These are phyloP conservation scores for Lycodopsis pacificus DNA, from an alignment of 2,797 vertebrate species.

Conservation along the genomic window DNA sequence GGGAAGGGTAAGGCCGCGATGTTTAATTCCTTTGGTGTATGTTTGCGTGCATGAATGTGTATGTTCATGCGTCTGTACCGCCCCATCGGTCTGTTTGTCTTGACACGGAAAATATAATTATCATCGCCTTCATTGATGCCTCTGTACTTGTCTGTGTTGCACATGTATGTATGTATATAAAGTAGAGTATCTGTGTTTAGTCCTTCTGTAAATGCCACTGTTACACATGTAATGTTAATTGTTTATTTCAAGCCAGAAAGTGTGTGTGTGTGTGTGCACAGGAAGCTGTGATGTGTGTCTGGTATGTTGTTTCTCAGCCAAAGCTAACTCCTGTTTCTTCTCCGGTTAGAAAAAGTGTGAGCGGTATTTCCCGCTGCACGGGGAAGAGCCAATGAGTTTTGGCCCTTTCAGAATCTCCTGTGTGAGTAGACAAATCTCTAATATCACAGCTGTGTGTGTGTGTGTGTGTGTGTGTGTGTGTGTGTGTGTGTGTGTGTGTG, in stretches of 20 bases:
- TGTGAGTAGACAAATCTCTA: constrained; percentile 86
- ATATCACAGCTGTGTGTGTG: constrained; percentile 36
- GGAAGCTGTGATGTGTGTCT: constrained; percentile 56
- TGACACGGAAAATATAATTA: not conserved
- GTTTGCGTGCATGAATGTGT: not conserved
- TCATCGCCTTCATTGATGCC: not conserved
- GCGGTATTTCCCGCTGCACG: constrained; percentile 91
- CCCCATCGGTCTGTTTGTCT: not conserved
- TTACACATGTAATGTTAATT: constrained; percentile 14
- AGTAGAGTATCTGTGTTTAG: not conserved
- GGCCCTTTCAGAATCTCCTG: constrained; percentile 96
- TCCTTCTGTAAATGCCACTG: not conserved
- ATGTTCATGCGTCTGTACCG: not conserved
- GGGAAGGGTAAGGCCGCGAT: constrained; percentile 91
- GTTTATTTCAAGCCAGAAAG: constrained; percentile 32
- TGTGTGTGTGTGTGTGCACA: constrained; percentile 23
- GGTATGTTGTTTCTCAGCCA: constrained; percentile 41
- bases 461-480: constrained; percentile 5
- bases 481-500: not conserved
- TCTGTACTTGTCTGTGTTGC: not conserved
- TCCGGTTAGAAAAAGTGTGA: constrained; percentile 97
- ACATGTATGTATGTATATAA: not conserved
- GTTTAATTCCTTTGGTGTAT: constrained; percentile 19
- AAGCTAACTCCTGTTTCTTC: constrained; percentile 56
- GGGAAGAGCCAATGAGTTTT: constrained; percentile 90